phyloP scores from a whole-genome alignment of 2,113 vertebrate species.

The Casuarius casuarius region DNA sequence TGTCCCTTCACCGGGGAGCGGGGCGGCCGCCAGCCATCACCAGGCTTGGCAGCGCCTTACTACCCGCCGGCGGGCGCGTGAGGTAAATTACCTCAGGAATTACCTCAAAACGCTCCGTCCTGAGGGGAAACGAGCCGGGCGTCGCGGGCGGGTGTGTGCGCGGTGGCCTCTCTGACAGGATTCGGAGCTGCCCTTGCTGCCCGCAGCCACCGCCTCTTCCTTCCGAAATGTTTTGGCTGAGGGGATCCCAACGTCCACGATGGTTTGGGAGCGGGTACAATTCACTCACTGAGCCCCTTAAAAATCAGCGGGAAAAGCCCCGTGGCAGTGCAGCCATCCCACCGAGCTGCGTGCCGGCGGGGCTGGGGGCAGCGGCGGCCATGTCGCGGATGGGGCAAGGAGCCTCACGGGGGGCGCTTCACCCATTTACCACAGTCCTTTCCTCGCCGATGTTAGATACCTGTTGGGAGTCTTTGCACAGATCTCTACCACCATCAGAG shows the following conservation, averaged over 20 bases:
- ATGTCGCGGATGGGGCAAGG: background rate
- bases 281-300: too few relatives aligned
- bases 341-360: background rate
- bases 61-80: background rate
- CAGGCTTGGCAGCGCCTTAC: background rate
- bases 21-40: too few relatives aligned
- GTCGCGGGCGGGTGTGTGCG: too few relatives aligned
- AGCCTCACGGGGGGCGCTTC: background rate
- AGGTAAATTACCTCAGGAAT: background rate
- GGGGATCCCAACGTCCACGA: too few relatives aligned
- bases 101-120: background rate
- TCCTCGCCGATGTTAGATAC: too few relatives aligned
- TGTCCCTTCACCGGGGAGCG: too few relatives aligned
- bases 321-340: background rate
- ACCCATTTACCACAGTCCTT: background rate
- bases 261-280: too few relatives aligned
- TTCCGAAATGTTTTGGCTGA: too few relatives aligned
- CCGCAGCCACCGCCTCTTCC: too few relatives aligned
- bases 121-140: background rate
- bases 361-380: background rate
- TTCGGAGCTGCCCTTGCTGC: background rate
- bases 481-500: background rate
- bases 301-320: background rate
- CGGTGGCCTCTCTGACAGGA: background rate
- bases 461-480: background rate